Evolutionary conservation across 2,113 vertebrate genomes (phyloP).

Genomic region (Bambusicola thoracicus): DNA sequence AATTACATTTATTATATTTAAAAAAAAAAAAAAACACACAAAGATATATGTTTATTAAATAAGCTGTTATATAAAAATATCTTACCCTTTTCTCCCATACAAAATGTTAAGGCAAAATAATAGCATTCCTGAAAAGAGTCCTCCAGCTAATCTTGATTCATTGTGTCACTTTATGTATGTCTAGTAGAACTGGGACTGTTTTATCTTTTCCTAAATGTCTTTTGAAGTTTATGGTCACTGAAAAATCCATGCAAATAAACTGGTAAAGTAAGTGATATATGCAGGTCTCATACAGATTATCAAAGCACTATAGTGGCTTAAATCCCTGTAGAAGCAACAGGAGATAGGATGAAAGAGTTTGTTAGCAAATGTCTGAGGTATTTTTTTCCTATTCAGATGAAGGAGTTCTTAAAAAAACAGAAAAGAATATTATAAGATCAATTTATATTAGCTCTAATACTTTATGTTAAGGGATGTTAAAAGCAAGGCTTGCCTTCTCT

Average conservation of each 20-base stretch:
- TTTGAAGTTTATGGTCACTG: constrained; percentile 58
- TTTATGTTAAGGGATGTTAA: background rate
- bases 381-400: background rate
- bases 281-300: background rate
- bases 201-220: constrained; percentile 44
- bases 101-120: background rate
- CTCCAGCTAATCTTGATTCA: constrained; percentile 16
- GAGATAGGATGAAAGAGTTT: background rate
- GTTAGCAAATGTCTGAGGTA: background rate
- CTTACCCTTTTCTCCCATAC: background rate
- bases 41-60: background rate
- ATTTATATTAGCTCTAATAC: background rate
- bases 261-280: background rate
- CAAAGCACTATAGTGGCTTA: background rate
- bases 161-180: background rate
- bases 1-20: background rate
- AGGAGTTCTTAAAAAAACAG: background rate
- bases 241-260: constrained; percentile 57
- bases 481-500: background rate
- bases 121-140: background rate
- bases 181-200: constrained; percentile 18
- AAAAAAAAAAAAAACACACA: background rate
- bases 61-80: background rate
- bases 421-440: background rate
- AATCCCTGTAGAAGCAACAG: background rate